Conservation (phyloP, 2,113 vertebrate genomes). For the Odobenus rosmarus region DNA sequence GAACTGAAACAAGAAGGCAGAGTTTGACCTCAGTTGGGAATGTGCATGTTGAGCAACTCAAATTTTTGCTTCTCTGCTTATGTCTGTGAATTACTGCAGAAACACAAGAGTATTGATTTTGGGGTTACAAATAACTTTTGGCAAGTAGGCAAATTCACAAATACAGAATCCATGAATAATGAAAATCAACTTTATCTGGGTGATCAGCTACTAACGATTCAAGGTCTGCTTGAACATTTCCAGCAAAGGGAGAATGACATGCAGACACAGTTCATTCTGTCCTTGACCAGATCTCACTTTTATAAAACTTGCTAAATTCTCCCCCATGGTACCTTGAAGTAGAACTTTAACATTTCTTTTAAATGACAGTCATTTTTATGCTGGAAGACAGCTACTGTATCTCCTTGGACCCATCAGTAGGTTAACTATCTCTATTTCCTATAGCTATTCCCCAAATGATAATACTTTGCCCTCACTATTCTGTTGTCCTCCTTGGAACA, state of each 20-base stretch:
- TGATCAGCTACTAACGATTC: neutral
- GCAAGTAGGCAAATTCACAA: neutral
- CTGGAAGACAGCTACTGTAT: slow-evolving; percentile 20
- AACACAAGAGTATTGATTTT: neutral
- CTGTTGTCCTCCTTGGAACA: neutral
- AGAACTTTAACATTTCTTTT: slow-evolving; percentile 53
- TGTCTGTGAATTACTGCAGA: neutral
- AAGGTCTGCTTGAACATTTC: neutral
- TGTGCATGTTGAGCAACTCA: neutral
- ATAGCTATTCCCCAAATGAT: neutral
- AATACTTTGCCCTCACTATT: neutral
- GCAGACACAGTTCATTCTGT: neutral
- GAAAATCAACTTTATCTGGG: neutral
- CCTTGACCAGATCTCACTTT: slow-evolving; percentile 3
- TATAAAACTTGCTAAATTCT: slow-evolving; percentile 51
- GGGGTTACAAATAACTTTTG: slow-evolving; percentile 3
- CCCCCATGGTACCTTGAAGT: neutral
- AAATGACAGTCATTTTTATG: slow-evolving; percentile 48
- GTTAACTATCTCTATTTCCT: slow-evolving; percentile 25
- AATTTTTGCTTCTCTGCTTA: neutral
- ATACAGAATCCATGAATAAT: neutral
- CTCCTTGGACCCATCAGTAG: slow-evolving; percentile 6
- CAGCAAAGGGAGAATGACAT: neutral
- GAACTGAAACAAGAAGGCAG: neutral
- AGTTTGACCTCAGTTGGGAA: neutral